Conservation (phyloP, 2,797 vertebrate species). For the Garrulus glandarius region DNA sequence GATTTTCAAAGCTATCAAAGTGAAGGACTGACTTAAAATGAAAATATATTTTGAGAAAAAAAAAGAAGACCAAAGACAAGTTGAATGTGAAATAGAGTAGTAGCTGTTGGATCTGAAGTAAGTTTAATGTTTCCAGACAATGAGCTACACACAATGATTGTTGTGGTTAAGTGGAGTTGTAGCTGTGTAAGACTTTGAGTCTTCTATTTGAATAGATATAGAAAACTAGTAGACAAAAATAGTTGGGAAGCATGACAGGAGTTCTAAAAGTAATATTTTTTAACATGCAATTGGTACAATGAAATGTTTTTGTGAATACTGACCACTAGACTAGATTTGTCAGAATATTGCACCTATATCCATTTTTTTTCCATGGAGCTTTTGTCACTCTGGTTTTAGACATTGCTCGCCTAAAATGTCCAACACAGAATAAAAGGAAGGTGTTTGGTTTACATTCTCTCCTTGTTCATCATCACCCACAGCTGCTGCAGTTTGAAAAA, state of each 20-base stretch:
- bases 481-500: background rate
- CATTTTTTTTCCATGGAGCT: background rate
- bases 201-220: background rate
- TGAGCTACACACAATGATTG: background rate
- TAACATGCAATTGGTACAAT: background rate
- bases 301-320: background rate
- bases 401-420: background rate
- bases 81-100: background rate
- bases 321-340: background rate
- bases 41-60: background rate
- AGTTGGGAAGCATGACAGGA: background rate
- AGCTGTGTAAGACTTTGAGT: background rate
- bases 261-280: background rate
- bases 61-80: background rate
- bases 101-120: background rate
- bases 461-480: background rate
- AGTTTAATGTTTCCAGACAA: background rate
- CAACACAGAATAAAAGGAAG: background rate
- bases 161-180: background rate
- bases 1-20: background rate
- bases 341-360: background rate
- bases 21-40: background rate
- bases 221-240: background rate
- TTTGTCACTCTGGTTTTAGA: background rate
- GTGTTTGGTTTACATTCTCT: background rate